These are phyloP conservation scores for Phoxinus dragarum DNA, from an alignment of 2,797 vertebrate genomes.

Conservation along the genomic window DNA sequence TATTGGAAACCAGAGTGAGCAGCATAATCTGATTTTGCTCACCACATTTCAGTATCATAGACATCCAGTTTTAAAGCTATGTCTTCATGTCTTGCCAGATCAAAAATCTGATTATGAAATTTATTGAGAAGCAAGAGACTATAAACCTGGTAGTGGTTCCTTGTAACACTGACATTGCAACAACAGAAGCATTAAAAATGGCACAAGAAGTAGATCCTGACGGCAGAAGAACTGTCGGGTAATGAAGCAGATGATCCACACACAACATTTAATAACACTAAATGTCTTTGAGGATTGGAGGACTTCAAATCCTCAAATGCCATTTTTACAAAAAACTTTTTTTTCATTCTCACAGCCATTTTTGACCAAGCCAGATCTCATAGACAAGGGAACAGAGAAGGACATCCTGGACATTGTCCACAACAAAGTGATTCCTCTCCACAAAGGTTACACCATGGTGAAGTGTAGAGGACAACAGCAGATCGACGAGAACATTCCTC, in stretches of 20 bases:
- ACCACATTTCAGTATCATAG: not conserved
- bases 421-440: conserved; percentile 74
- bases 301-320: not conserved
- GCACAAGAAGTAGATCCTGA: conserved; percentile 80
- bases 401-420: conserved; percentile 66
- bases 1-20: conserved; percentile 74
- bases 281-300: not conserved
- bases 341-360: conserved; percentile 62
- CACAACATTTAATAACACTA: not conserved
- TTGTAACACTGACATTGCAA: conserved; percentile 84
- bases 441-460: conserved; percentile 82
- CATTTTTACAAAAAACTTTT: not conserved
- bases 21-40: not conserved
- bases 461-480: conserved; percentile 83
- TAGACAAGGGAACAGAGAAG: conserved; percentile 78
- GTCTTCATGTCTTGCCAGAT: conserved; percentile 68
- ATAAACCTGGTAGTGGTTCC: conserved; percentile 84
- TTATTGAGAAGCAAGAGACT: conserved; percentile 76
- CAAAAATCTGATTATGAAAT: conserved; percentile 71
- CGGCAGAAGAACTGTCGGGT: conserved; percentile 84
- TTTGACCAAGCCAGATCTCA: conserved; percentile 83
- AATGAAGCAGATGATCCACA: conserved; percentile 44
- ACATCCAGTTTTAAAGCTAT: not conserved
- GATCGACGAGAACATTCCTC: conserved; percentile 67
- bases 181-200: conserved; percentile 84